Evolutionary conservation across 2,888 invertebrate genomes (phyloP).

Genomic region (Arctia plantaginis): DNA sequence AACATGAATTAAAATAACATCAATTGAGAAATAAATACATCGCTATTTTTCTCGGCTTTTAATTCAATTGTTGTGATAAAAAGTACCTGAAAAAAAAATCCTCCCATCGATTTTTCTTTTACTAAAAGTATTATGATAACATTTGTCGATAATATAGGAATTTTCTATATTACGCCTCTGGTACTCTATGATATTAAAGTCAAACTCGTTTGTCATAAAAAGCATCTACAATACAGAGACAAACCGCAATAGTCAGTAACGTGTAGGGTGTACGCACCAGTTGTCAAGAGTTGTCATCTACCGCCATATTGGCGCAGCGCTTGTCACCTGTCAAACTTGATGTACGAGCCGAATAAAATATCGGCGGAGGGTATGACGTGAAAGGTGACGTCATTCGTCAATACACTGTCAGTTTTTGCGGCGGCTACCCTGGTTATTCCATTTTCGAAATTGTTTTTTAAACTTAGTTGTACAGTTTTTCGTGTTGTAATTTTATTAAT

Average conservation of each 20-base stretch:
- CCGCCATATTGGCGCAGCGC: constrained; percentile 46
- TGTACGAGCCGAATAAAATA: constrained; percentile 65
- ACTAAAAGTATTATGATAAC: not conserved
- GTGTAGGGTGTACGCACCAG: constrained; percentile 38
- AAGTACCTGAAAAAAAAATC: not conserved
- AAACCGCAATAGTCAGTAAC: constrained; percentile 32
- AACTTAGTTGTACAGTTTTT: constrained; percentile 28
- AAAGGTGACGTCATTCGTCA: constrained; percentile 68
- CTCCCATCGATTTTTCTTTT: not conserved
- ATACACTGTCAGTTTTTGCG: constrained; percentile 59
- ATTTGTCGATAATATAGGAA: not conserved
- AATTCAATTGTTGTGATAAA: not conserved
- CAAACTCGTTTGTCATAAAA: constrained; percentile 11
- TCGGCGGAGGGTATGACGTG: constrained; percentile 50
- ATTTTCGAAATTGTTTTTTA: constrained; percentile 61
- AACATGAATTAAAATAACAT: not conserved
- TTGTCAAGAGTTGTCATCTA: constrained; percentile 52
- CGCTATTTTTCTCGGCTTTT: not conserved
- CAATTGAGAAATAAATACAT: not conserved
- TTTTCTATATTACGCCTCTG: not conserved
- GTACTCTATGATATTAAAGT: not conserved
- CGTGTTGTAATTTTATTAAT: constrained; percentile 4
- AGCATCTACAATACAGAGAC: constrained; percentile 7
- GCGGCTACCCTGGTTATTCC: constrained; percentile 50
- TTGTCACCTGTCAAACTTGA: constrained; percentile 66